Percentiles rank a stretch among this genome's conserved stretches.
Conservation (phyloP, 2,797 vertebrate species). For the Sphenodon punctatus region DNA sequence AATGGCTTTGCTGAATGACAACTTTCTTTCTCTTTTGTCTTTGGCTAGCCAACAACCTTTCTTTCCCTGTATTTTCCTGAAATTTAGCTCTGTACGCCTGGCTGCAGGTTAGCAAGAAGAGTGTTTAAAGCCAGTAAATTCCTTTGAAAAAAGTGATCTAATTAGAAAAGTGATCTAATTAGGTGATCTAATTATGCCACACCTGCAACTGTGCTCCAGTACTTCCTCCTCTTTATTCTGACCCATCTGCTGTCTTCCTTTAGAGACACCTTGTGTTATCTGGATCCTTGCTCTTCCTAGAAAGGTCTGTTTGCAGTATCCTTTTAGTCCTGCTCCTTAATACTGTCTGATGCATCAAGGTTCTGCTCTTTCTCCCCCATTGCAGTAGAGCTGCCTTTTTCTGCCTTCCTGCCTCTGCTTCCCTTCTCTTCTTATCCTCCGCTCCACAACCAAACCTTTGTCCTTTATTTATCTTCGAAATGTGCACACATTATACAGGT, state of each 20-base stretch:
- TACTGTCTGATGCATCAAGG: neutral
- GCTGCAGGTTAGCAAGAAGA: too few species aligned
- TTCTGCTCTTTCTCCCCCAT: neutral
- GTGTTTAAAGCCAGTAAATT: too few species aligned
- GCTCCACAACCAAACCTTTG: neutral
- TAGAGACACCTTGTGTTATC: slow-evolving; percentile 30
- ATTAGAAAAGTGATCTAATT: slow-evolving; percentile 50
- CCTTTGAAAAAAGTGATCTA: slow-evolving; percentile 33
- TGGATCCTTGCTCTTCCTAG: slow-evolving; percentile 63
- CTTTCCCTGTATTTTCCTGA: too few species aligned
- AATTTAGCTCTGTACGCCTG: too few species aligned
- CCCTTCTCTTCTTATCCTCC: neutral
- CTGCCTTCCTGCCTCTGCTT: slow-evolving; percentile 8
- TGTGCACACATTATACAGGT: neutral
- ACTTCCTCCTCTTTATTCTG: neutral
- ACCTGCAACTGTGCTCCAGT: slow-evolving; percentile 9
- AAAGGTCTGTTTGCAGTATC: too few species aligned
- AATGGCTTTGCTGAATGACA: slow-evolving; percentile 9
- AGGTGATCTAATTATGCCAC: slow-evolving; percentile 48
- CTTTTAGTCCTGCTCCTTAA: neutral
- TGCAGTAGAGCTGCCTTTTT: neutral
- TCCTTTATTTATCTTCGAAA: neutral
- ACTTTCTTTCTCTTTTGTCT: neutral
- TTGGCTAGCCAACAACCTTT: neutral
- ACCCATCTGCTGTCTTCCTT: slow-evolving; percentile 24